Evolutionary conservation across 1,140 invertebrate genomes (phyloP).

Genomic region (Sycobia sp.): DNA sequence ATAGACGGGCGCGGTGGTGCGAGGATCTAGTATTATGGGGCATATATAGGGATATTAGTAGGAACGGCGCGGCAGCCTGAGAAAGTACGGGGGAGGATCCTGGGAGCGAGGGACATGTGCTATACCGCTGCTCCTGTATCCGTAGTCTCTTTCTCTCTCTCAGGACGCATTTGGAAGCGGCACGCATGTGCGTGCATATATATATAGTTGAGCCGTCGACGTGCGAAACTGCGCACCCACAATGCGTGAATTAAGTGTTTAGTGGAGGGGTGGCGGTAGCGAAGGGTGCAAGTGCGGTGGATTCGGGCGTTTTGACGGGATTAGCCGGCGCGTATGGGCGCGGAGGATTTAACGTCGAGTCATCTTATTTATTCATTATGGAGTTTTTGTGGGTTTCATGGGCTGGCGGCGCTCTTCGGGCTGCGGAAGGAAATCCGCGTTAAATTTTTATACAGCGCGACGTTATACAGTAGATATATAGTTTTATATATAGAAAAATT

Average conservation of each 20-base stretch:
- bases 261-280: conserved; percentile 1
- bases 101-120: conserved; percentile 16
- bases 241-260: conserved; percentile 15
- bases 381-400: background rate
- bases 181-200: background rate
- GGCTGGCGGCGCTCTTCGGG: too few relatives aligned
- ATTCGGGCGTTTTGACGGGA: too few relatives aligned
- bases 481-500: too few relatives aligned
- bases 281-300: too few relatives aligned
- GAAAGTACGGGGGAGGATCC: conserved; percentile 3
- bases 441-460: too few relatives aligned
- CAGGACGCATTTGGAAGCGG: too few relatives aligned
- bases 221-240: background rate
- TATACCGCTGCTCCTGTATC: background rate
- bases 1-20: too few relatives aligned
- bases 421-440: too few relatives aligned
- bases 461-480: too few relatives aligned
- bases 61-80: background rate
- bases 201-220: too few relatives aligned
- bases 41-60: too few relatives aligned
- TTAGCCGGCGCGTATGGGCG: background rate
- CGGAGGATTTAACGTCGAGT: background rate
- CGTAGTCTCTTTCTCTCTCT: background rate
- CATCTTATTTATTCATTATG: background rate
- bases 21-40: too few relatives aligned